A percentile compares a stretch with the other conserved stretches of the same genome.
Conservation (phyloP, 2,888 invertebrate genomes). For the Drosophila tripunctata region DNA sequence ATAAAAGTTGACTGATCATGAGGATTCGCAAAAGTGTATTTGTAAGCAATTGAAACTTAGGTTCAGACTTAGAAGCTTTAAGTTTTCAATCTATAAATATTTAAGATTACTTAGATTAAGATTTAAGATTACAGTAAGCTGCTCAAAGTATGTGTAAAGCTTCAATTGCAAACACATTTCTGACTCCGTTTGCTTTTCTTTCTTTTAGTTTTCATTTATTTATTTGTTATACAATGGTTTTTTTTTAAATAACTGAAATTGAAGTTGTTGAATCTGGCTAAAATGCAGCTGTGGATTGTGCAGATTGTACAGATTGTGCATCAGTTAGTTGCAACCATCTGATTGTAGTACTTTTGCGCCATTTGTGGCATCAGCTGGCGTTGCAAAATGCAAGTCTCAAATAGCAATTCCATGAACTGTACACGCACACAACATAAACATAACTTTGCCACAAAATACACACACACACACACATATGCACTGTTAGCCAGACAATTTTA, state of each 20-base stretch:
- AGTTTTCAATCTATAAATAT: too few relatives aligned
- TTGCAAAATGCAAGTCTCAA: conserved; percentile 50
- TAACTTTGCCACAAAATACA: conserved; percentile 38
- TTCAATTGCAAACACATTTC: conserved; percentile 3
- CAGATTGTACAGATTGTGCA: conserved; percentile 22
- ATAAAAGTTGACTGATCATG: too few relatives aligned
- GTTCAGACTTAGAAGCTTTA: too few relatives aligned
- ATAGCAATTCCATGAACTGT: conserved; percentile 68
- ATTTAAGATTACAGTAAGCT: background rate
- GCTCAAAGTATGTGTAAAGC: background rate
- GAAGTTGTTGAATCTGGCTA: conserved; percentile 11
- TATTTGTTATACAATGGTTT: too few relatives aligned
- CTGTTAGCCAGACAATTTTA: conserved; percentile 25
- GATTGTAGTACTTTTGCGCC: conserved; percentile 8
- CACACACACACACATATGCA: conserved; percentile 12
- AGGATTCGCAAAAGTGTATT: too few relatives aligned
- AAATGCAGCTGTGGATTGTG: conserved; percentile 22
- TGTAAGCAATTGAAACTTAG: too few relatives aligned
- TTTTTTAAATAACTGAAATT: conserved; percentile 2
- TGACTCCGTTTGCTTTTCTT: background rate
- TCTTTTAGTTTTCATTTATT: too few relatives aligned
- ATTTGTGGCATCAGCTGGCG: conserved; percentile 48
- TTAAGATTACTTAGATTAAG: too few relatives aligned
- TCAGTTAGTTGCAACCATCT: conserved; percentile 11
- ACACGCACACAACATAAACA: conserved; percentile 63